Conservation (phyloP, 2,797 vertebrate species). For the Geotrypetes seraphini region DNA sequence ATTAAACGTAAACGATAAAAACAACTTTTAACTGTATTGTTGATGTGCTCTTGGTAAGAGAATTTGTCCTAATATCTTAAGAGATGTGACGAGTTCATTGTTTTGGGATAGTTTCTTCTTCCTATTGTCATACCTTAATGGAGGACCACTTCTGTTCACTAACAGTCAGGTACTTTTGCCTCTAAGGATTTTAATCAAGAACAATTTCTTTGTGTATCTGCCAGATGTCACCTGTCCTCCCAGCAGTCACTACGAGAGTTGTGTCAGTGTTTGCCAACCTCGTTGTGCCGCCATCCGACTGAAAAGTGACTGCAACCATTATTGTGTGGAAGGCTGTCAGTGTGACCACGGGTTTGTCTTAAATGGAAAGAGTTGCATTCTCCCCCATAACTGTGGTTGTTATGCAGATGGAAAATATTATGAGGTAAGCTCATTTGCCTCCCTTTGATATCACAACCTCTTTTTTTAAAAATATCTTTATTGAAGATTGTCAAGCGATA, state of each 20-base stretch:
- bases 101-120: too few relatives aligned
- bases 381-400: constrained; percentile 90
- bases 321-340: constrained; percentile 93
- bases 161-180: too few relatives aligned
- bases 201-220: neutral
- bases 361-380: constrained; percentile 87
- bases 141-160: too few relatives aligned
- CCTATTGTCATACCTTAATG: too few relatives aligned
- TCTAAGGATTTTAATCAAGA: too few relatives aligned
- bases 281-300: constrained; percentile 86
- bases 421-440: constrained; percentile 51
- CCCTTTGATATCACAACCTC: rapidly evolving
- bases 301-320: constrained; percentile 86
- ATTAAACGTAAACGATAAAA: too few relatives aligned
- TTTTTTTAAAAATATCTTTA: too few relatives aligned
- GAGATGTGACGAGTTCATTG: too few relatives aligned
- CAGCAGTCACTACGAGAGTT: constrained; percentile 92
- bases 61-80: too few relatives aligned
- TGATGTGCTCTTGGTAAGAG: too few relatives aligned
- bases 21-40: too few relatives aligned
- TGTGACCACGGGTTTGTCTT: constrained; percentile 90
- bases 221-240: constrained; percentile 79
- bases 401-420: constrained; percentile 92
- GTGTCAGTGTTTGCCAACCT: constrained; percentile 84
- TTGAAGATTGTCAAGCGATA: too few relatives aligned